A percentile compares a stretch with the other conserved stretches of the same genome.
phyloP scores from a whole-genome alignment of 2,113 vertebrate species.

The Actinemys pallida region DNA sequence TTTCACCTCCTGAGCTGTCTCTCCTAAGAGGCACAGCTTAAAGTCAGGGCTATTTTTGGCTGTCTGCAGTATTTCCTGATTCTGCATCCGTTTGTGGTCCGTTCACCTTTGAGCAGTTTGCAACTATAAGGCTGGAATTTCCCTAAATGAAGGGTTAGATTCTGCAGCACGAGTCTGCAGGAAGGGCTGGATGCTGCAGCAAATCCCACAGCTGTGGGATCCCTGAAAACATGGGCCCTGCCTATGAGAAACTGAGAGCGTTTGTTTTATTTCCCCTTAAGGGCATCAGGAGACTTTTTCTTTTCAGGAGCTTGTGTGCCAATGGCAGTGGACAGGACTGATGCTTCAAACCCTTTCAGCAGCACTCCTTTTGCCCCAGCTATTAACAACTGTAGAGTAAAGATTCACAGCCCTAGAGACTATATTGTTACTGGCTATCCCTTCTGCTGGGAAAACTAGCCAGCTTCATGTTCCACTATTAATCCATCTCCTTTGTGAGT shows the following conservation, averaged over 20 bases:
- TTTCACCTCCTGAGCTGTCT: background rate
- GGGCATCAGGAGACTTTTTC: background rate
- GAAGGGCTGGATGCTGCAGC: background rate
- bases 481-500: background rate
- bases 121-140: background rate
- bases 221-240: fast-evolving
- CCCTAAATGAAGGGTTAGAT: fast-evolving
- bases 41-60: background rate
- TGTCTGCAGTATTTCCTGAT: background rate
- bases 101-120: fast-evolving
- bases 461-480: background rate
- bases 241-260: background rate
- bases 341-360: background rate
- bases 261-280: background rate
- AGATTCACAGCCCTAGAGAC: background rate
- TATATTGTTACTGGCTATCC: background rate
- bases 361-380: background rate
- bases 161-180: fast-evolving
- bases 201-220: background rate
- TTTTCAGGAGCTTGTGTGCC: background rate
- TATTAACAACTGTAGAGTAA: background rate
- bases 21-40: background rate
- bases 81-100: fast-evolving
- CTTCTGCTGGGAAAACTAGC: background rate
- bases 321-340: background rate